These are phyloP conservation scores for Galeruca laticollis DNA, from an alignment of 2,888 invertebrate species.

Conservation along the genomic window DNA sequence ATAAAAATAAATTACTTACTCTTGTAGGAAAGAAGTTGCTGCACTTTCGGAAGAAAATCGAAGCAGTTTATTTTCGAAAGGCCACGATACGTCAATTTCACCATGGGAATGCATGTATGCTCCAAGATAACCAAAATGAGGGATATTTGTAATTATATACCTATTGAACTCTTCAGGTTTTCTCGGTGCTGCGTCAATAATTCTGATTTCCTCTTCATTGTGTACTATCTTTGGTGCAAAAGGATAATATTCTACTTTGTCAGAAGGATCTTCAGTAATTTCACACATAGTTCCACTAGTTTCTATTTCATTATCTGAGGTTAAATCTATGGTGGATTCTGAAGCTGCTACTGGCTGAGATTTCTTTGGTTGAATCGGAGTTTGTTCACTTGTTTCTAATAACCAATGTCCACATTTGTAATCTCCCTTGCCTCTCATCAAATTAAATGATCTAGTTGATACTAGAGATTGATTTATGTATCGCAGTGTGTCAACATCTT, in stretches of 20 bases:
- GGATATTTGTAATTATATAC: constrained; percentile 58
- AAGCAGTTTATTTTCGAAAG: constrained; percentile 54
- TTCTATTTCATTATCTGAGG: constrained; percentile 26
- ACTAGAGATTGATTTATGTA: constrained; percentile 58
- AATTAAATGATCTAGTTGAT: constrained; percentile 56
- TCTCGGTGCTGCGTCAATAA: constrained; percentile 41
- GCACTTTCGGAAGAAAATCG: constrained; percentile 49
- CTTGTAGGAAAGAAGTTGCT: constrained; percentile 51
- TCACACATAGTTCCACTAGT: background rate
- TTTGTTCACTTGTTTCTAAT: constrained; percentile 39
- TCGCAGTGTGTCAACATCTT: constrained; percentile 60
- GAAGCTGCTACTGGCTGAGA: background rate
- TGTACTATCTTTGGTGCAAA: constrained; percentile 31
- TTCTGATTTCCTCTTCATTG: constrained; percentile 36
- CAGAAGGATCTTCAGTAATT: background rate
- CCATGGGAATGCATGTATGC: constrained; percentile 49
- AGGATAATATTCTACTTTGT: background rate
- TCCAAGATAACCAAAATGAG: constrained; percentile 58
- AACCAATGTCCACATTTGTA: constrained; percentile 51
- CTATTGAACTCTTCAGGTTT: constrained; percentile 52
- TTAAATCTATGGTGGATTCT: constrained; percentile 47
- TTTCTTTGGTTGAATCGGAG: background rate
- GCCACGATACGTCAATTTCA: constrained; percentile 57
- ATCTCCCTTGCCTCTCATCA: constrained; percentile 53
- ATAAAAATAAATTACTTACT: constrained; percentile 46